Evolutionary conservation across 2,797 vertebrate species (phyloP), one percentile per base, ranked within the genome.

Genomic region (Fistularia tabacaria): DNA sequence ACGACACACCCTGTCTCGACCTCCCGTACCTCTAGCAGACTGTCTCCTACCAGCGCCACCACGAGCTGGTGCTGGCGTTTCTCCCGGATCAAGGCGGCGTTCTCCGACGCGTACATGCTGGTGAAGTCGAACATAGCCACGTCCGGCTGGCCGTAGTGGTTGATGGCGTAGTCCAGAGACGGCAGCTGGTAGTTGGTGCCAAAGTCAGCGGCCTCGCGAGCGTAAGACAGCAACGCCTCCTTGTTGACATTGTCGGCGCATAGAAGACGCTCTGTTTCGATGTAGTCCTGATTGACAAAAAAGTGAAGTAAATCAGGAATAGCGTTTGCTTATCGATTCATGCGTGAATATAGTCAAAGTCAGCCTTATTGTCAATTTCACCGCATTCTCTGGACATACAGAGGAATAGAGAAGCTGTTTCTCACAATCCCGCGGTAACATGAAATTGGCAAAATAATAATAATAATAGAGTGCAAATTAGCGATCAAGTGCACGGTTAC

Each of bases 51-150:
- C 9, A 99, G 91, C 0, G 94, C 90, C 13, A 98, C 96, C 10
- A 99, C 80, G 1, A 99, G 88, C 76, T 90, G 92, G 69, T 92
- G 93, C 0, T 93, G 91, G 14, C 89, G 87, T 38, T 93, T 93
- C 77, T 98, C 93, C 36, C 96, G 82, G 70, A 98, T 87, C 51
- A 99, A 66, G 0, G 96, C 95, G 0, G 97, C 96, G 0, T 98
- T 98, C 84, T 99, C 97, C 0, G 95, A 96, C 1, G 95, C 96
- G 3, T 98, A 97, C 97, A 99, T 99, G 79, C 89, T 93, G 73
- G 97, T 99, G 73, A 99, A 99, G 86, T 99, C 97, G 14, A 99
- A 99, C 96, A 99, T 98, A 62, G 97, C 95, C 9, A 98, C 97
- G 1, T 99, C 97, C 0, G 95, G 93, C 71, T 96, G 94, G 10